Base-by-base conservation (phyloP, 2,113 vertebrate species). In the Tetrao urogallus region DNA sequence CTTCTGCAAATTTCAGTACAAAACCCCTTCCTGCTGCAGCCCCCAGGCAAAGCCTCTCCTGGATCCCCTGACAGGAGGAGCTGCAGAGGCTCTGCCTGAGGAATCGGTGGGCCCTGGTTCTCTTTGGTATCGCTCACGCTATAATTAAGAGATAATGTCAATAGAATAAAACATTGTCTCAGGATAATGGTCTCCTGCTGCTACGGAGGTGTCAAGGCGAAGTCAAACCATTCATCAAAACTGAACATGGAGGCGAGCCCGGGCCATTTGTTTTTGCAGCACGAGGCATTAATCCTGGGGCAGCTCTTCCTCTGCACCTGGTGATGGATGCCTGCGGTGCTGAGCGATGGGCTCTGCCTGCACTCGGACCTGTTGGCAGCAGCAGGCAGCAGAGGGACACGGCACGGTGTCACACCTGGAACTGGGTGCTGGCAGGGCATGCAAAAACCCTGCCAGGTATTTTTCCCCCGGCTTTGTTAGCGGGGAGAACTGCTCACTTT, bases 111-210 rank as follows among this genome's bases (percentile, higher is more conserved):
- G 86, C 89, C 89, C 57, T 70, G 4, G 34, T 78, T 89, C 86
- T 4, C 82, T 30, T 38, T 94, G 84, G 56, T 96, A 75, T 97
- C 66, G 27, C 96, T 96, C 96, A 63, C 74, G 38, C 97, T 95
- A 97, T 97, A 97, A 98, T 97, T 97, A 97, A 97, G 97, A 97
- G 97, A 96, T 96, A 96, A 97, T 94, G 97, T 97, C 96, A 96
- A 88, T 81, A 73, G 95, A 93, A 95, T 94, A 92, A 96, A 97
- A 93, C 91, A 83, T 86, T 93, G 96, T 97, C 96, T 95, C 71
- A 3, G 95, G 92, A 69, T 96, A 96, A 97, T 92, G 96, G 97
- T 65, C 96, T 97, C 97, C 97, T 0, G 95, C 97, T 70, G 96
- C 96, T 94, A 43, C 94, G 40, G 69, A 96, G 96, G 92, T 94